phyloP scores from a whole-genome alignment of 2,113 vertebrate species.

The Spea multiplicata region DNA sequence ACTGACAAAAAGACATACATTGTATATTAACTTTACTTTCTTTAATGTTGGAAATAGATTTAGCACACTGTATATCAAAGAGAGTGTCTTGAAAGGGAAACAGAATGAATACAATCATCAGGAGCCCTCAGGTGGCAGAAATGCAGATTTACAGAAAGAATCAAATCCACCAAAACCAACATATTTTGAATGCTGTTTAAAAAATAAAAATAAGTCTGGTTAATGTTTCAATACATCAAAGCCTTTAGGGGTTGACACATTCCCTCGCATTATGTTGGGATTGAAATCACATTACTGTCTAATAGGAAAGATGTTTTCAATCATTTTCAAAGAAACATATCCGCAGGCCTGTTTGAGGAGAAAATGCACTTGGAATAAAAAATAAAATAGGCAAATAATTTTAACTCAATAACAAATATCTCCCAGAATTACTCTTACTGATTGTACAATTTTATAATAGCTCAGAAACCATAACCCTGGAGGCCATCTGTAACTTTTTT shows the following conservation, averaged over 20 bases:
- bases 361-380: too few species aligned
- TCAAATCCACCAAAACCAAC: slow-evolving; percentile 1
- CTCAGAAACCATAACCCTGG: too few species aligned
- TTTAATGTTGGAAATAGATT: not conserved
- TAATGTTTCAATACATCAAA: slow-evolving; percentile 20
- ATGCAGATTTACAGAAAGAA: slow-evolving; percentile 26
- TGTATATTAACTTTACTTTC: slow-evolving; percentile 3
- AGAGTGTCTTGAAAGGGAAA: slow-evolving; percentile 22
- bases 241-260: slow-evolving; percentile 19
- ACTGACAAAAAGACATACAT: too few species aligned
- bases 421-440: too few species aligned
- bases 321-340: slow-evolving; percentile 25
- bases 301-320: slow-evolving; percentile 13
- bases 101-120: slow-evolving; percentile 21
- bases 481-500: too few species aligned
- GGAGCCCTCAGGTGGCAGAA: slow-evolving; percentile 41
- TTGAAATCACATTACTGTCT: slow-evolving; percentile 13
- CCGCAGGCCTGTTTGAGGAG: slow-evolving; percentile 19
- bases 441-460: too few species aligned
- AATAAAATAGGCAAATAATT: too few species aligned
- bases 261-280: slow-evolving; percentile 5
- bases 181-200: slow-evolving; percentile 4
- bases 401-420: too few species aligned
- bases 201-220: slow-evolving; percentile 13
- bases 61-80: slow-evolving; percentile 26